phyloP scores from a whole-genome alignment of 2,888 invertebrate species.

The Caenorhabditis japonica region DNA sequence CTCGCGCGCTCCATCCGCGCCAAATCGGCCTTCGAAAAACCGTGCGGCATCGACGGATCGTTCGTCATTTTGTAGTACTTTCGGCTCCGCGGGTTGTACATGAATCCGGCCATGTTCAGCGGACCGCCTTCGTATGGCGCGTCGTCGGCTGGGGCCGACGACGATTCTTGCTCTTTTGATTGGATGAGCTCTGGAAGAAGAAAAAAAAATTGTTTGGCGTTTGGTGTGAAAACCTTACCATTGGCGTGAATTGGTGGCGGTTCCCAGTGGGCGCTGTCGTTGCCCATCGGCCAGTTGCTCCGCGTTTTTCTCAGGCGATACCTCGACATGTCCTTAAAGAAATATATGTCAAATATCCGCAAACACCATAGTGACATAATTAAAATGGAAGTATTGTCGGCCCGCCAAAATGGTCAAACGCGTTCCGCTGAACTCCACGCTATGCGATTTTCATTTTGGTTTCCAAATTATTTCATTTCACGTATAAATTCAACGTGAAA shows the following conservation, averaged over 20 bases:
- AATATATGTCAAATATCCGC: too few relatives aligned
- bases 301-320: conserved; percentile 32
- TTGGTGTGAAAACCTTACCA: conserved; percentile 3
- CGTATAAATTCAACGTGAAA: too few relatives aligned
- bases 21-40: conserved; percentile 17
- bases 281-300: conserved; percentile 46
- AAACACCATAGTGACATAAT: too few relatives aligned
- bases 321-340: conserved; percentile 17
- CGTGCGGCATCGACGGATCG: conserved; percentile 36
- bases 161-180: background rate
- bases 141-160: conserved; percentile 3
- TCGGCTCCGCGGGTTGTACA: conserved; percentile 55
- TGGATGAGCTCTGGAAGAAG: conserved; percentile 2
- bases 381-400: too few relatives aligned
- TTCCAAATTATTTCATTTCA: too few relatives aligned
- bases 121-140: conserved; percentile 43
- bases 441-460: too few relatives aligned
- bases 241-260: conserved; percentile 31
- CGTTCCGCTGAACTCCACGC: too few relatives aligned
- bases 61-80: conserved; percentile 62
- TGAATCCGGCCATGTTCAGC: conserved; percentile 53
- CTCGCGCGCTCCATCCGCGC: conserved; percentile 32
- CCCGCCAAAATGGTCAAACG: too few relatives aligned
- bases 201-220: background rate
- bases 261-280: conserved; percentile 29